Conservation (phyloP, 2,888 invertebrate species). For the Callimorpha dominula region DNA sequence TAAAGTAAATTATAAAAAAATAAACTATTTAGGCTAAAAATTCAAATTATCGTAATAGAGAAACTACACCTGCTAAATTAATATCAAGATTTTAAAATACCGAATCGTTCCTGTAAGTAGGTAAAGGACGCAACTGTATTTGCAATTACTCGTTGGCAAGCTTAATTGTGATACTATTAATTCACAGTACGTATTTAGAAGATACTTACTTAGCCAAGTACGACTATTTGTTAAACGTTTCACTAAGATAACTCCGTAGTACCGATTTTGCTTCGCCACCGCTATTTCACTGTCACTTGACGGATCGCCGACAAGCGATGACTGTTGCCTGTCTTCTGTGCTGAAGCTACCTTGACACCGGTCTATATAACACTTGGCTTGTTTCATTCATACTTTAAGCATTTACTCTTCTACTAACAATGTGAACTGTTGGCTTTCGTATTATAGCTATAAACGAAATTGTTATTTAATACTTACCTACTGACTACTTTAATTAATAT, state of each 20-base stretch:
- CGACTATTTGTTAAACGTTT: conserved; percentile 7
- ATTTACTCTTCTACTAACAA: conserved; percentile 63
- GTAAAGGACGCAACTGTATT: neutral
- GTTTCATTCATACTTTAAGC: conserved; percentile 65
- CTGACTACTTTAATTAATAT: conserved; percentile 61
- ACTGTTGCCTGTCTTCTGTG: conserved; percentile 53
- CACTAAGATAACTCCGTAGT: conserved; percentile 25
- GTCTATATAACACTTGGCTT: conserved; percentile 83
- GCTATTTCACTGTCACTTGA: conserved; percentile 42
- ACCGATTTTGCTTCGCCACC: conserved; percentile 46
- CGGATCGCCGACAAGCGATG: conserved; percentile 46
- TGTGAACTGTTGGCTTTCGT: conserved; percentile 64
- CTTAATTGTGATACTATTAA: neutral
- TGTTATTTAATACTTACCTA: conserved; percentile 58
- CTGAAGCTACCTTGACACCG: conserved; percentile 55
- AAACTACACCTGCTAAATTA: neutral
- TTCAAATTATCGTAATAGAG: neutral
- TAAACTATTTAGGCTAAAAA: neutral
- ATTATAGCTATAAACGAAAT: conserved; percentile 53
- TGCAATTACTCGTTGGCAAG: neutral
- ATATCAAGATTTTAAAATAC: neutral
- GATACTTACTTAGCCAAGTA: no score
- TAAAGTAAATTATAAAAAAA: neutral
- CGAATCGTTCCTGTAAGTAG: neutral
- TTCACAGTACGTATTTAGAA: neutral